A percentile compares a stretch with the other conserved stretches of the same genome.
These are phyloP conservation scores for Arion vulgaris DNA, from an alignment of 1,140 invertebrate genomes.

Conservation along the genomic window DNA sequence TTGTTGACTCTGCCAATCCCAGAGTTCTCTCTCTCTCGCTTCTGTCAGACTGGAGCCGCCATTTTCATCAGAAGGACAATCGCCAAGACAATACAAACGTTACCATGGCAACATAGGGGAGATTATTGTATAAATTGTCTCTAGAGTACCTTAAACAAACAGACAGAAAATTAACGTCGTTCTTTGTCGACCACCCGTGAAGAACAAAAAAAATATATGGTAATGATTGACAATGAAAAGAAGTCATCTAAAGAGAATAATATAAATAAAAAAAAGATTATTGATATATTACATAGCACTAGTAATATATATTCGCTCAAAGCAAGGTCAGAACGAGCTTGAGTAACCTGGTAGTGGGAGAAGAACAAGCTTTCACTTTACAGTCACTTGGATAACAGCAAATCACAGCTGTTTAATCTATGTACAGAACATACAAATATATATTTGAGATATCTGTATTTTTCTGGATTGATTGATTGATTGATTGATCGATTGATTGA, in stretches of 20 bases:
- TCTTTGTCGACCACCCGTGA: background rate
- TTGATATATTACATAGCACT: background rate
- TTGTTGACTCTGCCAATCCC: background rate
- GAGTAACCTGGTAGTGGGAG: no score
- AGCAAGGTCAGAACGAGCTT: no score
- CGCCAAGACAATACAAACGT: slow-evolving; percentile 29
- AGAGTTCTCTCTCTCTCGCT: background rate
- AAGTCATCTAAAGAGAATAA: background rate
- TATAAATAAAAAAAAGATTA: background rate
- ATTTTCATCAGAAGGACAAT: slow-evolving; percentile 11
- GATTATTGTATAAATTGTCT: slow-evolving; percentile 26
- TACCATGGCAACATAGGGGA: slow-evolving; percentile 6
- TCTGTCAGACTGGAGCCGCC: slow-evolving; percentile 8
- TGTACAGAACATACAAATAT: no score
- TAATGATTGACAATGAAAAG: slow-evolving; percentile 33
- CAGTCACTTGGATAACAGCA: no score
- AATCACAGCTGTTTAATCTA: no score
- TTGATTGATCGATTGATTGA: no score
- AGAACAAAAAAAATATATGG: slow-evolving; percentile 10
- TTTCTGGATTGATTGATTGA: no score
- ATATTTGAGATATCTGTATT: no score
- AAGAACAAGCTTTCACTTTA: no score
- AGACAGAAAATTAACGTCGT: slow-evolving; percentile 22
- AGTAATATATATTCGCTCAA: no score
- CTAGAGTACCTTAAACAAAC: slow-evolving; percentile 10